Base-by-base conservation (phyloP, 2,113 vertebrate genomes). In the Octodon degus region DNA sequence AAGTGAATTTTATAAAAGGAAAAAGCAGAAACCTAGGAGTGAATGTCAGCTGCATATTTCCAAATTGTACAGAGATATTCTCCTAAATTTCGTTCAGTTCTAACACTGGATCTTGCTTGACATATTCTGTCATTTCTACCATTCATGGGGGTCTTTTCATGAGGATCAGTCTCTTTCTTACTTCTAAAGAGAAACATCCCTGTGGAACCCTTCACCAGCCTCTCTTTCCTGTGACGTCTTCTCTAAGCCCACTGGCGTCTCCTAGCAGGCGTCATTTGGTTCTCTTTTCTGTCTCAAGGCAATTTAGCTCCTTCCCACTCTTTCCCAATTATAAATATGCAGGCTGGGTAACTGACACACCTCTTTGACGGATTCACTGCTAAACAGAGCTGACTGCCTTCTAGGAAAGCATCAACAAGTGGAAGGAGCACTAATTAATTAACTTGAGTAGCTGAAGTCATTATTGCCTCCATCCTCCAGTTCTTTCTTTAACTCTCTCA, bases 251-350 rank as follows among this genome's bases (percentile, higher is more conserved):
- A 97, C 19, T 3, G 94, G 95, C 65, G 94, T 94, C 86, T 97
- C 96, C 89, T 95, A 96, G 84, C 84, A 97, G 96, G 94, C 43
- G 72, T 96, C 96, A 96, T 85, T 92, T 43, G 53, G 95, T 96
- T 98, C 94, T 77, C 27, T 92, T 97, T 12, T 85, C 63, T 65
- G 79, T 96, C 98, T 98, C 97, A 0, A 68, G 96, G 97, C 98
- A 96, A 62, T 83, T 80, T 77, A 58, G 74, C 82, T 86, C 81
- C 96, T 89, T 97, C 89, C 50, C 17, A 60, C 77, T 95, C 88
- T 96, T 82, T 83, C 79, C 90, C 98, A 98, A 98, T 98, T 98
- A 98, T 97, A 98, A 97, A 97, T 94, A 98, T 96, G 94, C 89
- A 98, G 88, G 55, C 80, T 91, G 94, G 97, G 98, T 98, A 98